These are phyloP conservation scores for Chymomyza procnemis DNA, from an alignment of 2,888 invertebrate species.

Conservation along the genomic window DNA sequence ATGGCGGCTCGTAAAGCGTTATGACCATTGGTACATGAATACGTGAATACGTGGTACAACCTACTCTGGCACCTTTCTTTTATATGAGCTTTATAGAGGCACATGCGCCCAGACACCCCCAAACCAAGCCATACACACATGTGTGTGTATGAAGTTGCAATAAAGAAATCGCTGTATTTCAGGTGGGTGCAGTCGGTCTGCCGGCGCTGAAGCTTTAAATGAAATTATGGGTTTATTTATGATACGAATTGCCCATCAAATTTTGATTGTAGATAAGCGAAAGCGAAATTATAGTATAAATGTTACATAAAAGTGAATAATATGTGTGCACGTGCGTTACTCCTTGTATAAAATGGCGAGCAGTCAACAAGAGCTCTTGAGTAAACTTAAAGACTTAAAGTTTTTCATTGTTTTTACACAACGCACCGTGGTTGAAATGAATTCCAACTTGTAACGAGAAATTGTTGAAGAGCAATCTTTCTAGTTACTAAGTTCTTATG, in stretches of 20 bases:
- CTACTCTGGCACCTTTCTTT: no score
- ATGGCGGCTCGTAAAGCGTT: slow-evolving; percentile 49
- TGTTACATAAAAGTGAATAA: background rate
- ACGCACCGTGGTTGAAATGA: background rate
- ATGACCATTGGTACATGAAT: slow-evolving; percentile 34
- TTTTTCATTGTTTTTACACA: background rate
- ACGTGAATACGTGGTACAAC: no score
- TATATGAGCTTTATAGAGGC: no score
- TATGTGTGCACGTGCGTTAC: background rate
- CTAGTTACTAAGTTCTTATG: no score
- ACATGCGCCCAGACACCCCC: no score
- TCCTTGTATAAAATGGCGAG: background rate
- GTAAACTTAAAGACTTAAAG: background rate
- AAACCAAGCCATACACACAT: background rate
- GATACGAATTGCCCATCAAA: slow-evolving; percentile 58
- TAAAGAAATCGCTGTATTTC: slow-evolving; percentile 30
- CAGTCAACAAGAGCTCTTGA: background rate
- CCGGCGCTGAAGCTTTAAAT: slow-evolving; percentile 38
- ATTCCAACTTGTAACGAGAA: no score
- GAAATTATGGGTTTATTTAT: slow-evolving; percentile 65
- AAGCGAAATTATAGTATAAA: background rate
- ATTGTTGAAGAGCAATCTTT: no score
- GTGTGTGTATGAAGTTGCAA: background rate
- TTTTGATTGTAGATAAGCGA: slow-evolving; percentile 47
- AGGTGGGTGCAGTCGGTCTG: slow-evolving; percentile 12